A percentile compares a stretch with the other conserved stretches of the same genome.
Conservation (phyloP, 1,140 invertebrate genomes). For the Drosophila pseudoobscura region DNA sequence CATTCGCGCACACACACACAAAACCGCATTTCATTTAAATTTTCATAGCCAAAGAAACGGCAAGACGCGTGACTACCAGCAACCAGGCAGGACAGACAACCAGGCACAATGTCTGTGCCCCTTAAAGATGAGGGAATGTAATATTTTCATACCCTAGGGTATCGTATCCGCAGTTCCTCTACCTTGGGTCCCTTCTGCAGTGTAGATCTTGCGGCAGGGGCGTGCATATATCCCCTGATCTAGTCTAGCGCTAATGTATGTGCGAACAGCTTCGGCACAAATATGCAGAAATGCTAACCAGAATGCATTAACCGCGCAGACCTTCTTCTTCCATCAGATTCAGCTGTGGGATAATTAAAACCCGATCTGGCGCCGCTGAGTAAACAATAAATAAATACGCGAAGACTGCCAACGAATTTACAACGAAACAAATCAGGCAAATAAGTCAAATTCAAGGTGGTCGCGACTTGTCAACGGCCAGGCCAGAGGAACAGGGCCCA, state of each 20-base stretch:
- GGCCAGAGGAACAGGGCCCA: constrained; percentile 12
- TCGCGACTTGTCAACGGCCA: constrained; percentile 62
- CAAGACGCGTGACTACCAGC: constrained; percentile 1
- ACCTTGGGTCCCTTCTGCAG: too few relatives aligned
- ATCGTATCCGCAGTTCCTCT: neutral
- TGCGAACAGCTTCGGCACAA: constrained; percentile 39
- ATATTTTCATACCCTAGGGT: neutral
- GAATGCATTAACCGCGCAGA: constrained; percentile 5
- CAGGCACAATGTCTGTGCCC: neutral
- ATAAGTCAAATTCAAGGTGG: constrained; percentile 71
- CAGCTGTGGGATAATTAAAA: constrained; percentile 51
- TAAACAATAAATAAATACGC: constrained; percentile 48
- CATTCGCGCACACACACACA: constrained; percentile 15
- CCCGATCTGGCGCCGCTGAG: constrained; percentile 42
- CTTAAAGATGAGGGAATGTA: neutral
- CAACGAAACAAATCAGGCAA: constrained; percentile 53
- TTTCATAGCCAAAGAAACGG: constrained; percentile 28
- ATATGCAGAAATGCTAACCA: constrained; percentile 37
- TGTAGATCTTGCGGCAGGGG: constrained; percentile 11
- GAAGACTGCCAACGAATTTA: constrained; percentile 61
- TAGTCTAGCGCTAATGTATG: constrained; percentile 46
- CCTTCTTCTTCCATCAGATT: constrained; percentile 6
- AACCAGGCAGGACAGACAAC: constrained; percentile 1
- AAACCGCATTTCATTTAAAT: constrained; percentile 34
- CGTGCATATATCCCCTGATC: constrained; percentile 34